Evolutionary conservation across 1,140 invertebrate species (phyloP).

Genomic region (Zophobas morio): DNA sequence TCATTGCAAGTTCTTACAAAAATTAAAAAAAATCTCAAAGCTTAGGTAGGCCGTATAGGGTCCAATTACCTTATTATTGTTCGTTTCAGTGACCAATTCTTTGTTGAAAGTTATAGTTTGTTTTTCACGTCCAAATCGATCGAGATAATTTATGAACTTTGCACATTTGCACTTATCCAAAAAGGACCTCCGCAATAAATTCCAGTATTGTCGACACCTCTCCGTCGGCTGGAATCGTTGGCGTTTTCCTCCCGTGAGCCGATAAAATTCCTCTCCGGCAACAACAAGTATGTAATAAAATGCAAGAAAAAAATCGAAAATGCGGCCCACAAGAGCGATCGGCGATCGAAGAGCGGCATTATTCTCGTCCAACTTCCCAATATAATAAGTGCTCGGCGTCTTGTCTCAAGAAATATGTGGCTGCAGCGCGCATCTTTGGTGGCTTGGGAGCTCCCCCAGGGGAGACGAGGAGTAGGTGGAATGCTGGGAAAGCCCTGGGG

Average conservation of each 20-base stretch:
- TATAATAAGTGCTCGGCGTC: slow-evolving; percentile 51
- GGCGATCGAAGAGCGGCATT: slow-evolving; percentile 8
- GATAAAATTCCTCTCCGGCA: neutral
- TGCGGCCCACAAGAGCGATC: slow-evolving; percentile 7
- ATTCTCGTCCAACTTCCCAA: slow-evolving; percentile 43
- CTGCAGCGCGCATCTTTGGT: slow-evolving; percentile 51
- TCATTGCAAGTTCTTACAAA: too few relatives aligned
- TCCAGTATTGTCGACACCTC: too few relatives aligned
- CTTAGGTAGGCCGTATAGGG: too few relatives aligned
- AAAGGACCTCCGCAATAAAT: too few relatives aligned
- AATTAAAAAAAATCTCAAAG: too few relatives aligned
- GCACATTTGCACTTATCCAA: too few relatives aligned
- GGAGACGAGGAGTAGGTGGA: slow-evolving; percentile 53
- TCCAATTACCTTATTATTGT: too few relatives aligned
- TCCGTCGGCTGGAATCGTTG: neutral
- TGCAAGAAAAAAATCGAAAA: neutral
- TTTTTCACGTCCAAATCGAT: too few relatives aligned
- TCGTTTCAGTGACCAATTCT: too few relatives aligned
- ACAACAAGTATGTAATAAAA: slow-evolving; percentile 8
- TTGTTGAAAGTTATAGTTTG: too few relatives aligned
- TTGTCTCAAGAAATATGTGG: slow-evolving; percentile 47
- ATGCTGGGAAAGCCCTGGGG: slow-evolving; percentile 57
- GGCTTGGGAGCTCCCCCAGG: slow-evolving; percentile 57
- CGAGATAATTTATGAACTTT: too few relatives aligned
- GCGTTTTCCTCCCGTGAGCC: neutral